Conservation (phyloP, 2,888 invertebrate genomes). For the Branchellion lobata region DNA sequence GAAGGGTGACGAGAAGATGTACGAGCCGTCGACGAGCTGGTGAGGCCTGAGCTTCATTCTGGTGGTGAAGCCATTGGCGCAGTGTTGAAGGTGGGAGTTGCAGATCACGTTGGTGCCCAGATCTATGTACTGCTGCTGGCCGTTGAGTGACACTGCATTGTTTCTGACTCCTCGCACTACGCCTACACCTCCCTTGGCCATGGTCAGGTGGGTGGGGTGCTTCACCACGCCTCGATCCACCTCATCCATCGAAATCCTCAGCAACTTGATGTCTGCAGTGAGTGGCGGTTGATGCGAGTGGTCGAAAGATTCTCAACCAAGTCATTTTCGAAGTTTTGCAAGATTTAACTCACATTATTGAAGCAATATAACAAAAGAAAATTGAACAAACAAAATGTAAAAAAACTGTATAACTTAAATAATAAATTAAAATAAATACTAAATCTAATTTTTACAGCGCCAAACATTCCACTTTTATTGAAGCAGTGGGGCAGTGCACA, state of each 20-base stretch:
- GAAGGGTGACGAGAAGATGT: conserved; percentile 58
- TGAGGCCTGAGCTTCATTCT: conserved; percentile 55
- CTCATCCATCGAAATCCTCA: conserved; percentile 50
- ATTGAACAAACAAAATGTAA: too few relatives aligned
- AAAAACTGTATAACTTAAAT: too few relatives aligned
- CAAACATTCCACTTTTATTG: too few relatives aligned
- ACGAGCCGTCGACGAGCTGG: conserved; percentile 55
- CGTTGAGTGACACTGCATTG: conserved; percentile 54
- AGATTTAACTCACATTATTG: too few relatives aligned
- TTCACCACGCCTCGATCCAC: conserved; percentile 47
- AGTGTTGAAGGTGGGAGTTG: conserved; percentile 57
- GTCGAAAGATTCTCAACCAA: too few relatives aligned
- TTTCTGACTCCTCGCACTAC: conserved; percentile 44
- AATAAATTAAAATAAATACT: too few relatives aligned
- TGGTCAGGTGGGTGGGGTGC: conserved; percentile 44
- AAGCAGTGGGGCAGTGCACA: background rate
- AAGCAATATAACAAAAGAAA: too few relatives aligned
- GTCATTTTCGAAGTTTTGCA: too few relatives aligned
- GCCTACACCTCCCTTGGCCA: conserved; percentile 42
- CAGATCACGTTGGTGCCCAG: conserved; percentile 57
- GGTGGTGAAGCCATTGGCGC: conserved; percentile 57
- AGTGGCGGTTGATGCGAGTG: background rate
- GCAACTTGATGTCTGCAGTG: conserved; percentile 51
- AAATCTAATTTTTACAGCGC: too few relatives aligned
- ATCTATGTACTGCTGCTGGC: conserved; percentile 57